Percentiles rank a stretch among this genome's conserved stretches.
phyloP scores from a whole-genome alignment of 2,797 vertebrate species.

The Cyclopterus lumpus region DNA sequence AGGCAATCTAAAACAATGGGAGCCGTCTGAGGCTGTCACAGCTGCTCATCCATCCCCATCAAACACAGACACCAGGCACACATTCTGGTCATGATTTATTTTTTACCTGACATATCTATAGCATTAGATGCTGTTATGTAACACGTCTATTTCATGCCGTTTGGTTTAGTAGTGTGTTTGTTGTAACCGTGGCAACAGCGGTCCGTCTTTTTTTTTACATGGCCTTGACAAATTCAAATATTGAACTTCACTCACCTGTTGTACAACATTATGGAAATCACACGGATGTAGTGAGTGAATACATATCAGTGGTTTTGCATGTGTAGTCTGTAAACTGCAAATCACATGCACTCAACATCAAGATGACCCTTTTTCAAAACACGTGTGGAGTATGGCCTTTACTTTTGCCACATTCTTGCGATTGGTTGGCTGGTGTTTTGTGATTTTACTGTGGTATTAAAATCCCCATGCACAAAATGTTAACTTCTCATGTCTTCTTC shows the following conservation, averaged over 20 bases:
- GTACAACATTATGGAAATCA: slow-evolving; percentile 39
- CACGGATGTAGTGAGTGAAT: slow-evolving; percentile 2
- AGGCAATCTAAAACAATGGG: slow-evolving; percentile 30
- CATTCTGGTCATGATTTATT: neutral
- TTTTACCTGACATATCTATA: neutral
- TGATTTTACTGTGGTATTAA: neutral
- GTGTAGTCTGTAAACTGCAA: slow-evolving; percentile 16
- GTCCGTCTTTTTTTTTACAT: slow-evolving; percentile 15
- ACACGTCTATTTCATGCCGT: neutral
- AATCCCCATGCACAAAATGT: neutral
- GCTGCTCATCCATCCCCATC: slow-evolving; percentile 24
- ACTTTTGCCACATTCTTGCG: neutral
- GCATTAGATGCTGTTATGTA: slow-evolving; percentile 11
- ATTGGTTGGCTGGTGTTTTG: neutral
- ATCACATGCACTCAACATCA: neutral
- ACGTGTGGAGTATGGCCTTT: neutral
- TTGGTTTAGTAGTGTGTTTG: slow-evolving; percentile 30
- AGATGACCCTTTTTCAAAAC: neutral
- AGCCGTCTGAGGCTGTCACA: slow-evolving; percentile 20
- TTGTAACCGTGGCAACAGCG: slow-evolving; percentile 23
- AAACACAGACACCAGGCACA: neutral
- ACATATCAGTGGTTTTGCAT: slow-evolving; percentile 24
- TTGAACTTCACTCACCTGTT: slow-evolving; percentile 33
- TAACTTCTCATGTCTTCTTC: neutral
- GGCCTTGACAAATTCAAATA: slow-evolving; percentile 48